These are phyloP conservation scores for Eupleurogrammus muticus DNA, from an alignment of 2,797 vertebrate genomes.

Conservation along the genomic window DNA sequence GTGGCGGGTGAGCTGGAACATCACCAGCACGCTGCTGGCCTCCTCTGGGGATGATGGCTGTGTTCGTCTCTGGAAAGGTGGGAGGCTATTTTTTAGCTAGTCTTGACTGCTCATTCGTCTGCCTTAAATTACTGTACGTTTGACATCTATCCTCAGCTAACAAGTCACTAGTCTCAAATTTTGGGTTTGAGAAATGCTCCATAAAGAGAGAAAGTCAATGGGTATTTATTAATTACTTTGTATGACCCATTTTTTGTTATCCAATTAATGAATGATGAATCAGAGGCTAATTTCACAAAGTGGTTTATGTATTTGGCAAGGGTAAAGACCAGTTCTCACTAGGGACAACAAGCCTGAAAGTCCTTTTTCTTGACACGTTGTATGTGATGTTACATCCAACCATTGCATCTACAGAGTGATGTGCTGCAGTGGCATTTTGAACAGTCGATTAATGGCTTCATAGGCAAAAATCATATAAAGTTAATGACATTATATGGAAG, in stretches of 20 bases:
- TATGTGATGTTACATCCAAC: not conserved
- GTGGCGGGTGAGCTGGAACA: slow-evolving; percentile 99
- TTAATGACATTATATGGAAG: too few species aligned
- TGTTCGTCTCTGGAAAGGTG: slow-evolving; percentile 98
- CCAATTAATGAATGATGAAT: not conserved
- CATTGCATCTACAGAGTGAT: not conserved
- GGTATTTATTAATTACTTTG: too few species aligned
- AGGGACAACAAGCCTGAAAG: not conserved
- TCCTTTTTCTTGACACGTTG: not conserved
- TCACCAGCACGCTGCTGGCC: slow-evolving; percentile 96
- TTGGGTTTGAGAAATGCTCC: not conserved
- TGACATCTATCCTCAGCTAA: not conserved
- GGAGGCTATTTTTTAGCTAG: not conserved
- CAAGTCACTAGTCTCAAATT: not conserved
- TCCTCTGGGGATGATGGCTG: slow-evolving; percentile 98
- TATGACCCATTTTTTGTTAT: too few species aligned
- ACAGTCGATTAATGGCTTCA: not conserved
- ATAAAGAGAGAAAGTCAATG: not conserved
- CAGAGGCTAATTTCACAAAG: not conserved
- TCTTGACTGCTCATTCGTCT: not conserved
- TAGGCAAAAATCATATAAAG: not conserved
- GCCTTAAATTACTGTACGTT: not conserved
- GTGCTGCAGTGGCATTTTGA: not conserved
- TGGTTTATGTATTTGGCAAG: not conserved
- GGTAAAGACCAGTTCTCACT: not conserved